These are phyloP conservation scores for Glaucopsyche alexis DNA, from an alignment of 2,888 invertebrate species.

Conservation along the genomic window DNA sequence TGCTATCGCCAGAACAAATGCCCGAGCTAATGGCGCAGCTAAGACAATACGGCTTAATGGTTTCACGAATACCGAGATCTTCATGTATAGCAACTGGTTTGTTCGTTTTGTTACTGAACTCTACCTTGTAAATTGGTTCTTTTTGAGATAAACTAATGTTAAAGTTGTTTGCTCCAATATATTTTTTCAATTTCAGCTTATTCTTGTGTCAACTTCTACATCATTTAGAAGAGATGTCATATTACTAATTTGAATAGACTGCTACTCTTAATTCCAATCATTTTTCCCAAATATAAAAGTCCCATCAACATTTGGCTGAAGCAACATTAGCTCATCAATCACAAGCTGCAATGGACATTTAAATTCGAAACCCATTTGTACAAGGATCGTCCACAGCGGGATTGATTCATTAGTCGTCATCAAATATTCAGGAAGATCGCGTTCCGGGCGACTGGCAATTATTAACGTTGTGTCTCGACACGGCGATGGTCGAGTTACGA, in stretches of 20 bases:
- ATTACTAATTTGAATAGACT: neutral
- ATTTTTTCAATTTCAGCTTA: neutral
- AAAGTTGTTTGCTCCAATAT: neutral
- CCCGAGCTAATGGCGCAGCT: conserved; percentile 42
- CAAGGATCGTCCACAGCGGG: conserved; percentile 41
- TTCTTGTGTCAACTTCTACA: neutral
- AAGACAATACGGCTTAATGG: conserved; percentile 41
- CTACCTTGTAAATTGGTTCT: conserved; percentile 8
- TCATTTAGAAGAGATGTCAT: neutral
- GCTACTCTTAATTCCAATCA: neutral
- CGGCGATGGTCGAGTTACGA: conserved; percentile 52
- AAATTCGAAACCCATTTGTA: conserved; percentile 30
- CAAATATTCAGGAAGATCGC: conserved; percentile 55
- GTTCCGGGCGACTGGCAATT: conserved; percentile 54
- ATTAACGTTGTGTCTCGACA: conserved; percentile 53
- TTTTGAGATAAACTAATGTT: conserved; percentile 1
- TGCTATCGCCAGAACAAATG: conserved; percentile 46
- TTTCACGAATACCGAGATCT: conserved; percentile 35
- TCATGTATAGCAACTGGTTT: conserved; percentile 26
- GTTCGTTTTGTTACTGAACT: conserved; percentile 13
- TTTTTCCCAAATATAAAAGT: conserved; percentile 1
- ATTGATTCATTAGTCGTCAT: conserved; percentile 56
- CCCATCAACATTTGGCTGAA: neutral
- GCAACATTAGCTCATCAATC: conserved; percentile 18
- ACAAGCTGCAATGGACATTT: conserved; percentile 23